Evolutionary conservation across 2,113 vertebrate species (phyloP).

Genomic region (Campylorhamphus procurvoides): DNA sequence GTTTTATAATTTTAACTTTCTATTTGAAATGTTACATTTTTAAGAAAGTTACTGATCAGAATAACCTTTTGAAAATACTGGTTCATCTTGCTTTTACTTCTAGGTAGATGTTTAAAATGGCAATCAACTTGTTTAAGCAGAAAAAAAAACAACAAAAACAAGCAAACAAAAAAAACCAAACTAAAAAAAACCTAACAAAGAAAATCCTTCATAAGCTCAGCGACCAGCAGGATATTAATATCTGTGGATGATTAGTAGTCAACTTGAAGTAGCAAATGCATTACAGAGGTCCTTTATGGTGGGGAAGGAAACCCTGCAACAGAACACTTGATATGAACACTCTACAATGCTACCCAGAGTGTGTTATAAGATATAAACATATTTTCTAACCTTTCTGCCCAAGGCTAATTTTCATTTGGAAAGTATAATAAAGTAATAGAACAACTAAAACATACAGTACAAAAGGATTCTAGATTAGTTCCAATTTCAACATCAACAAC

Average conservation of each 20-base stretch:
- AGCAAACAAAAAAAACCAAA: neutral
- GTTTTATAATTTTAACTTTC: neutral
- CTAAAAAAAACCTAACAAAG: neutral
- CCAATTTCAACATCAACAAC: conserved; percentile 25
- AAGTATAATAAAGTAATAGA: neutral
- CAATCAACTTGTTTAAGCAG: neutral
- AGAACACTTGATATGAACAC: neutral
- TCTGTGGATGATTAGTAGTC: conserved; percentile 10
- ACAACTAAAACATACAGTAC: conserved; percentile 53
- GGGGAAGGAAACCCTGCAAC: neutral
- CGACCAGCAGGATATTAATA: neutral
- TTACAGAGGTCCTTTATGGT: neutral
- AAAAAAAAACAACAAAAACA: neutral
- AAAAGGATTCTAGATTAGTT: conserved; percentile 52
- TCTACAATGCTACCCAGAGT: neutral
- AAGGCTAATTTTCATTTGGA: conserved; percentile 16
- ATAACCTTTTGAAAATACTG: neutral
- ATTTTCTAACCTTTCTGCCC: conserved; percentile 9
- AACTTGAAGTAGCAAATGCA: neutral
- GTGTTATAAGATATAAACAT: neutral
- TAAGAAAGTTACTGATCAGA: neutral
- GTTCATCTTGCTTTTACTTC: neutral
- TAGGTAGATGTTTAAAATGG: neutral
- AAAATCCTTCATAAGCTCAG: neutral
- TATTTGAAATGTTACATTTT: neutral